Base-by-base conservation (phyloP, 2,113 vertebrate species). In the Oreotragus oreotragus region DNA sequence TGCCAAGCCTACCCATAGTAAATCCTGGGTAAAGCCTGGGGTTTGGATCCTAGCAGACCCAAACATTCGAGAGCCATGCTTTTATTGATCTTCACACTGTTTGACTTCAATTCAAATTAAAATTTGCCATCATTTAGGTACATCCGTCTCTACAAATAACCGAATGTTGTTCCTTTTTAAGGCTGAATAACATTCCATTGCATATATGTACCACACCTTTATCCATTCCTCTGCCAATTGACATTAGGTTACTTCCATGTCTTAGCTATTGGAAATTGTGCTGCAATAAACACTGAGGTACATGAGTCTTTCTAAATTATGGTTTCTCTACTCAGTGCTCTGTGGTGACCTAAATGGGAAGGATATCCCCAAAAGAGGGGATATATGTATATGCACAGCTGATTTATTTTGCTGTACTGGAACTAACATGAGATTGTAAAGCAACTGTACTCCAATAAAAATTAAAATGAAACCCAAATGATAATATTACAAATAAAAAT, bases 31-130 rank as follows among this genome's bases (percentile, higher is more conserved):
- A 12, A 30, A 87, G 17, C 27, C 28, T 21, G 51, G 15, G 23
- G 5, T 9, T n/a, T 11, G 13, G 14, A 30, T 7, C 27, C 47
- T 3, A 16, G 17, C 1, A 3, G 12, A 19, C 58, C 64, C 10
- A 7, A 47, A 30, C n/a, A 9, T 15, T 57, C 43, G 45, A 85
- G 51, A 53, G 39, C 57, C 80, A 39, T 25, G 33, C 57, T 80
- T n/a, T 27, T 1, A 30, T 30, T 53, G 79, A 66, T 73, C 80
- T 91, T 83, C 73, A 28, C 27, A 45, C 53, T 19, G 14, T 53
- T 87, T 76, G 79, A 79, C 80, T 96, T 93, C 23, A 66, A 58
- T 89, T 88, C 25, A 23, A 36, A 70, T 53, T 81, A 94, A 84
- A 84, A 55, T 88, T n/a, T 43, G 58, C 70, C 23, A 43, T 76